Base-by-base conservation (phyloP, 2,797 vertebrate genomes). In the Onychomys leucogaster region DNA sequence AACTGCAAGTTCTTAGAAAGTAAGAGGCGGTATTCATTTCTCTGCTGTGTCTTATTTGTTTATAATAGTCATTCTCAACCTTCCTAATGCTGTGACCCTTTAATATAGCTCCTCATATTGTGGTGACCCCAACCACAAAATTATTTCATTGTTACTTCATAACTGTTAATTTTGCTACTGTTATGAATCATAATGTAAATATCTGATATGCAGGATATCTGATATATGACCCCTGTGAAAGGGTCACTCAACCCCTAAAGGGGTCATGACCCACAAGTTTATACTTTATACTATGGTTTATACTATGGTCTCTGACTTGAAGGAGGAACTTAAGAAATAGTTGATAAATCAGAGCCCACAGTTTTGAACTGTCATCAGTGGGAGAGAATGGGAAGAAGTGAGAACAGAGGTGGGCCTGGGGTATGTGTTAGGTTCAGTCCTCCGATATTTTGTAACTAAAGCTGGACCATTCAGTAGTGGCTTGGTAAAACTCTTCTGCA, bases 321-420 rank as follows among this genome's bases (percentile, higher is more conserved):
- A 96, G 29, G 1, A 52, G 17, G 29, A 49, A 43, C 27, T 90
- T 83, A 75, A 57, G 34, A 94, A 94, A 71, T 92, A 90, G 41
- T 6, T 89, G 55, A 77, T 85, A 89, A 57, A n/a, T 57, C 37
- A 63, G 69, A 90, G 41, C 88, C 41, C 37, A 67, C 1, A 5
- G 34, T 37, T 96, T 94, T 92, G 43, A 96, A 82, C 55, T 73
- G 75, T 81, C 43, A 55, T 69, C n/a, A 90, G 71, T 34, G 43
- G 61, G 21, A 49, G 13, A 52, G 25, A 41, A 27, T 67, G 75
- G 41, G 49, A 69, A n/a, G 21, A n/a, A 49, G 27, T 14, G 9
- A 37, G 23, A 84, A 43, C 23, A 49, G 83, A 69, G 6, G 29
- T 1, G 17, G 46, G n/a, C 41, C 43, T 61, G 61, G 71, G 37